Percentiles rank a stretch among this genome's conserved stretches.
Evolutionary conservation across 2,888 invertebrate genomes (phyloP).

Genomic region (Schizaphis graminum): DNA sequence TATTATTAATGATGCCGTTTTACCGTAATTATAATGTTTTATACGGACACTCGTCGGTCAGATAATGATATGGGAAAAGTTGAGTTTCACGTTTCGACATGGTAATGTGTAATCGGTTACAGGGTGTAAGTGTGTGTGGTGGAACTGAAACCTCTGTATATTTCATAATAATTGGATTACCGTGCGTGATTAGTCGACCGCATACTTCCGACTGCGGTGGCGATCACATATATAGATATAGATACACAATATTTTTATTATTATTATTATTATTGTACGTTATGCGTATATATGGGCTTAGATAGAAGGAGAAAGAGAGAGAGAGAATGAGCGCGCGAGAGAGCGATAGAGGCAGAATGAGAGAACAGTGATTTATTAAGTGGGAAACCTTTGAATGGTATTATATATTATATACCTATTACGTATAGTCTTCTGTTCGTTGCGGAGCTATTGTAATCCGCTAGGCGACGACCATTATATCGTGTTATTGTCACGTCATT

Average conservation of each 20-base stretch:
- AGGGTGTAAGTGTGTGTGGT: not conserved
- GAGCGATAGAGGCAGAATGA: not conserved
- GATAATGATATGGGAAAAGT: not conserved
- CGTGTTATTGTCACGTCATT: not conserved
- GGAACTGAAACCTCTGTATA: constrained; percentile 41
- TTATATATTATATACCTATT: not conserved
- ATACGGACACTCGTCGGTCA: not conserved
- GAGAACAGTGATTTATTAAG: constrained; percentile 41
- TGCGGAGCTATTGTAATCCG: not conserved
- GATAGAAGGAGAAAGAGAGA: not conserved
- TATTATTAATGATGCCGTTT: not conserved
- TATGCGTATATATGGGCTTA: not conserved
- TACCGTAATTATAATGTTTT: not conserved
- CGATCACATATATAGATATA: not conserved
- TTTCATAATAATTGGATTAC: constrained; percentile 43
- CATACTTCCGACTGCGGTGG: not conserved
- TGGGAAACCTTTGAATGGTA: constrained; percentile 28
- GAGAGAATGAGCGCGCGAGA: not conserved
- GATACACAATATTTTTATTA: not conserved
- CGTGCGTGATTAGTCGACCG: constrained; percentile 31
- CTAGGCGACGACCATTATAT: not conserved
- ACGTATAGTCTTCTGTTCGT: not conserved
- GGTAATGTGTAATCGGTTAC: not conserved
- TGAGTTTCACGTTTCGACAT: not conserved
- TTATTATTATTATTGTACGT: not conserved